Evolutionary conservation across 2,797 vertebrate genomes (phyloP).

Genomic region (Streptopelia turtur): DNA sequence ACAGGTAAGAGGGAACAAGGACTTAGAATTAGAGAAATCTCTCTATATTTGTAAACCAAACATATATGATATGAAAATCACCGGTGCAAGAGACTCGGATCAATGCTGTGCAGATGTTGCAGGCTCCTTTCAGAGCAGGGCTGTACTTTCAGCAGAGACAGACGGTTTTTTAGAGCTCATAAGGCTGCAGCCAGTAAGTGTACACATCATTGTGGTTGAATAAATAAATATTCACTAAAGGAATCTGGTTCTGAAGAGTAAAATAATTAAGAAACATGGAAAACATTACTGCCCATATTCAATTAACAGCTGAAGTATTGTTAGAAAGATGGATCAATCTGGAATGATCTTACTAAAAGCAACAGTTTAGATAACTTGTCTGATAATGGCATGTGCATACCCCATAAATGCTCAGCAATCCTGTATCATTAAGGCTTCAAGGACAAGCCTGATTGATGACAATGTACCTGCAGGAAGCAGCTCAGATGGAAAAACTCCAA

Average conservation of each 20-base stretch:
- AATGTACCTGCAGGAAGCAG: constrained; percentile 56
- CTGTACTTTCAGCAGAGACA: constrained; percentile 38
- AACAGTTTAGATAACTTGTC: constrained; percentile 69
- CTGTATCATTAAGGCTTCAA: constrained; percentile 47
- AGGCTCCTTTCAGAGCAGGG: constrained; percentile 18
- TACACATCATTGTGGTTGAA: constrained; percentile 58
- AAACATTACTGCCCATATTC: constrained; percentile 66
- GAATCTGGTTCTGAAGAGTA: constrained; percentile 61
- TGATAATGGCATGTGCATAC: constrained; percentile 45
- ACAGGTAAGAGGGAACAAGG: not conserved
- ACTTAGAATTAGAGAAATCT: not conserved
- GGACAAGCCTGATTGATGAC: constrained; percentile 52
- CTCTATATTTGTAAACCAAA: not conserved
- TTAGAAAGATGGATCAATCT: constrained; percentile 59
- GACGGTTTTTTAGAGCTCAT: constrained; percentile 33
- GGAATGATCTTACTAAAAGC: constrained; percentile 61
- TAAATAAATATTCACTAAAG: constrained; percentile 67
- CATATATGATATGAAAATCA: not conserved
- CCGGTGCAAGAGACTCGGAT: not conserved
- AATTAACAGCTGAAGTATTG: constrained; percentile 62
- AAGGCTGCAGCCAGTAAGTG: constrained; percentile 19
- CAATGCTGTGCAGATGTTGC: not conserved
- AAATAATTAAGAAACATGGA: constrained; percentile 70
- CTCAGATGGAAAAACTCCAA: constrained; percentile 31
- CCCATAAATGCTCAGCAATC: constrained; percentile 29